Evolutionary conservation across 2,888 invertebrate species (phyloP), one percentile per base, ranked within the genome.

Genomic region (Dendrolimus pini): DNA sequence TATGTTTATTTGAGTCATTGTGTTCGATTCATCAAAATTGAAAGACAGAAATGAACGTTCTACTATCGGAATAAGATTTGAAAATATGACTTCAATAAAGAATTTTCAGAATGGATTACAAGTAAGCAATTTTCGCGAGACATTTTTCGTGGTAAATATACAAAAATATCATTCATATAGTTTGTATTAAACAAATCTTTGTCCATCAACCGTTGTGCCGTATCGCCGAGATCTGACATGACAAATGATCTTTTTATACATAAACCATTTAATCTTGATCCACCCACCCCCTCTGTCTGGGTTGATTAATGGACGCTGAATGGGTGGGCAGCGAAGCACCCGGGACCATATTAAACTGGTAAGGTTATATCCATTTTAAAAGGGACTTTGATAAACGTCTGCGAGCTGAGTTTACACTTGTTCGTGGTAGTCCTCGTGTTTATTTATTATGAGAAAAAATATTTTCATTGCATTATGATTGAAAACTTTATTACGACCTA

Each of bases 141-240:
- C 3, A 30, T 30, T 3, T 30, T 30, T 30, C 30, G 30, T 30
- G 30, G 6, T 30, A 30, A 30, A 30, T 30, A 6, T 30, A 30
- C 30, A 64, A 62, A 65, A 76, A 82, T 79, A 75, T 81, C 85
- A 86, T 85, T 84, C 83, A 85, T 85, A 12, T 47, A 82, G 82
- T 75, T 71, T 67, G 73, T 68, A 79, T 80, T 75, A 78, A 77
- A 81, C 82, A 85, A 85, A 88, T 86, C 85, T 82, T 71, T 71
- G 85, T 81, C 86, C 87, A 82, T 87, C 88, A 83, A 68, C 58
- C 65, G 64, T 69, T 69, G 69, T 78, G 73, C 65, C 67, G 66
- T 86, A 88, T 89, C 89, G 68, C 78, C 62, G 65, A 62, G 73
- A 88, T 89, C 87, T 82, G 88, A 88, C 86, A 79, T 83, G 87